Evolutionary conservation across 2,888 invertebrate genomes (phyloP), one percentile per base, ranked within the genome.

Genomic region (Tiliacea aurago): DNA sequence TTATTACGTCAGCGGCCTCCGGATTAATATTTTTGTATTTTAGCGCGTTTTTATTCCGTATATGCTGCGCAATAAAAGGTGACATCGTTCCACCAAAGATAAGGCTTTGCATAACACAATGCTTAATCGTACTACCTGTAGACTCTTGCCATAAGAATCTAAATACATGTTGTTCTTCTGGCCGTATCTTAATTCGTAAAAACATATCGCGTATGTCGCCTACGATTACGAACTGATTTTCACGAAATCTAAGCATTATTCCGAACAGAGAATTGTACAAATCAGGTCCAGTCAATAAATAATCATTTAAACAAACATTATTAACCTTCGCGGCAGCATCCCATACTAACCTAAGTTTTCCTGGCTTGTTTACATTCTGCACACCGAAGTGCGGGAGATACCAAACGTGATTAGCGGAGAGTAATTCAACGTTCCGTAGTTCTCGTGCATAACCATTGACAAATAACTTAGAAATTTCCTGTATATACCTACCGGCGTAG

Each of bases 131-230:
- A 9, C 15, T 43, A 23, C n/a, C 37, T 15, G 23, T 5, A 10
- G 61, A 61, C 23, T 61, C 43, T 23, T 61, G 43, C 61, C 43
- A 45, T 45, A 61, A 45, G 23, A 61, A 61, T 43, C 43, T 45
- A 61, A 45, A 43, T 15, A 61, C 7, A n/a, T 43, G 41, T 61
- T 61, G 43, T 4, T 61, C 43, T 61, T 61, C 37, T 23, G 61
- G 15, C 10, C 61, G 20, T 23, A 61, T 61, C n/a, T 61, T 61
- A 0, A 61, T 43, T 23, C 61, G 37, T 43, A 45, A 43, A n/a
- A 61, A 61, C 61, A 45, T 43, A 20, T 61, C 23, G 28, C 28
- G 20, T 15, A 61, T 61, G 23, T 61, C 43, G 37, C 61, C 61
- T 23, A 61, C 37, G 7, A 61, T 45, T 23, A 61, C 18, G 23